phyloP scores from a whole-genome alignment of 2,888 invertebrate genomes.

The Drosophila pseudotakahashii region DNA sequence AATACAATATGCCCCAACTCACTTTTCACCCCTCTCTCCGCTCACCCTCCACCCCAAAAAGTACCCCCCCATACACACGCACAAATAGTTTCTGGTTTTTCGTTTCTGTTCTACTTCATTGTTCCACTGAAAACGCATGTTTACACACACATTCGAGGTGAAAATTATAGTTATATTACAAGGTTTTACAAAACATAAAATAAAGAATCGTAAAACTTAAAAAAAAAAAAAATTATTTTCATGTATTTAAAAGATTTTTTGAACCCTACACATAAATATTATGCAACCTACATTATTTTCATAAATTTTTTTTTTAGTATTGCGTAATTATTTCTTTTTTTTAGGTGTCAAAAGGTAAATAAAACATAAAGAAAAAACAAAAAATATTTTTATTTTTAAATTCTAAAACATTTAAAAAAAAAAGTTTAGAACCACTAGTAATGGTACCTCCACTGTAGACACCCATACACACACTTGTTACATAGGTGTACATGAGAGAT shows the following conservation, averaged over 20 bases:
- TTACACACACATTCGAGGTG: slow-evolving; percentile 19
- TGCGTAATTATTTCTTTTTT: no score
- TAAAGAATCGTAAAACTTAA: background rate
- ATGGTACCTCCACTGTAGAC: background rate
- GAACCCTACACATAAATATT: no score
- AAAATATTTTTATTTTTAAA: no score
- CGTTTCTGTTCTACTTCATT: slow-evolving; percentile 66
- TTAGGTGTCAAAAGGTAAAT: no score
- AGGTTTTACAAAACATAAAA: background rate
- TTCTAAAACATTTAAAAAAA: background rate
- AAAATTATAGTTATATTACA: background rate
- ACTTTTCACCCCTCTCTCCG: slow-evolving; percentile 6
- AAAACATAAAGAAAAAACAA: background rate
- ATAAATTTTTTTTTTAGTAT: no score
- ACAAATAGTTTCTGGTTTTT: slow-evolving; percentile 39
- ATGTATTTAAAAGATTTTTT: no score
- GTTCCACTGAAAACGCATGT: slow-evolving; percentile 33
- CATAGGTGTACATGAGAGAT: slow-evolving; percentile 13
- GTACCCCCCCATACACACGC: slow-evolving; percentile 7
- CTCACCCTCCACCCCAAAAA: background rate
- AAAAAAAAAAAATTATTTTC: background rate
- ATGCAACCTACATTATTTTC: no score
- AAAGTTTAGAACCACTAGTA: background rate
- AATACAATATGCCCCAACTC: slow-evolving; percentile 32
- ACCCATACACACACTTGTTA: slow-evolving; percentile 16